phyloP scores from a whole-genome alignment of 2,888 invertebrate genomes.

The Taphrorychus bicolor region DNA sequence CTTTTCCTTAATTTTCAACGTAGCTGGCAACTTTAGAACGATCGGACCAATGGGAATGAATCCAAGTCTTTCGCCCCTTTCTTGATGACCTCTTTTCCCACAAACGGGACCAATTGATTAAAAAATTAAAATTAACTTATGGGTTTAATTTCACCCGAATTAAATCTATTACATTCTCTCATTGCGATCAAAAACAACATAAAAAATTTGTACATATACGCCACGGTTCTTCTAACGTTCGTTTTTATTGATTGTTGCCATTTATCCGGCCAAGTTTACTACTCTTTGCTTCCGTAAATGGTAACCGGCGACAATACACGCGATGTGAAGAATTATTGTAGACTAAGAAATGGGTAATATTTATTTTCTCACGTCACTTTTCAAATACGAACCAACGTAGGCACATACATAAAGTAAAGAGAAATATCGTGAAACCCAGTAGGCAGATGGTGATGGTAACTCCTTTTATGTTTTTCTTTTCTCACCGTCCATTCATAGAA shows the following conservation, averaged over 20 bases:
- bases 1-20: too few relatives aligned
- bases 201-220: not conserved
- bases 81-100: too few relatives aligned
- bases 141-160: too few relatives aligned
- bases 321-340: not conserved
- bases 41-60: too few relatives aligned
- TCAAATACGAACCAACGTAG: not conserved
- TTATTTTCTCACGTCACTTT: not conserved
- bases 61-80: too few relatives aligned
- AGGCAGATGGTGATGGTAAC: not conserved
- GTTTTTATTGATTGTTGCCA: not conserved
- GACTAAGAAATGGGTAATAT: not conserved
- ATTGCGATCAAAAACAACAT: not conserved
- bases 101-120: too few relatives aligned
- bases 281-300: not conserved
- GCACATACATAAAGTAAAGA: not conserved
- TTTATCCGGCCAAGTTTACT: not conserved
- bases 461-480: not conserved
- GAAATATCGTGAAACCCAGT: not conserved
- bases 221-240: not conserved
- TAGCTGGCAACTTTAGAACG: too few relatives aligned
- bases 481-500: not conserved
- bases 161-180: too few relatives aligned
- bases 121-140: too few relatives aligned
- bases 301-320: not conserved